These are phyloP conservation scores for Drosophila yakuba DNA, from an alignment of 1,140 invertebrate genomes.

Conservation along the genomic window DNA sequence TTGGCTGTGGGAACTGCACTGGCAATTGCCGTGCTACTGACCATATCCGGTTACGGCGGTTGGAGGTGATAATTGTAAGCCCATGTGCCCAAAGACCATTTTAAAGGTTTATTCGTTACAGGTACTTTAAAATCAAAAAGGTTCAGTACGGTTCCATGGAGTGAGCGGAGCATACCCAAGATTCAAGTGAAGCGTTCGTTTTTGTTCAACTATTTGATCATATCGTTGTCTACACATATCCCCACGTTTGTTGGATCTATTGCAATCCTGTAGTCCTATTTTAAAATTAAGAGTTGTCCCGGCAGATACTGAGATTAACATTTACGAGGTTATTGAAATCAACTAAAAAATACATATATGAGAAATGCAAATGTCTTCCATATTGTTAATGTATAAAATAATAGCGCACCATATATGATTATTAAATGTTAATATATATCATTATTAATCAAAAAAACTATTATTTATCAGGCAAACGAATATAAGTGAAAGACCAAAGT, in stretches of 20 bases:
- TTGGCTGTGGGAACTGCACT: slow-evolving; percentile 94
- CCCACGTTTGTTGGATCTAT: slow-evolving; percentile 57
- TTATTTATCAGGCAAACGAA: slow-evolving; percentile 43
- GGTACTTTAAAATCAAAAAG: slow-evolving; percentile 95
- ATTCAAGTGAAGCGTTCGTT: slow-evolving; percentile 20
- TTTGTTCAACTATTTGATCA: slow-evolving; percentile 40
- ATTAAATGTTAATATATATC: slow-evolving; percentile 55
- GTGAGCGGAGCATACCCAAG: slow-evolving; percentile 85
- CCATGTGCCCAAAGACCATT: neutral
- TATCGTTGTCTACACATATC: slow-evolving; percentile 68
- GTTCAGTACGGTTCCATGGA: slow-evolving; percentile 97
- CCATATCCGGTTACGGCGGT: slow-evolving; percentile 93
- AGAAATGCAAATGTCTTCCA: slow-evolving; percentile 83
- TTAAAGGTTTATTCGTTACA: slow-evolving; percentile 59
- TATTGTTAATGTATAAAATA: slow-evolving; percentile 78
- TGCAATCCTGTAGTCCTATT: slow-evolving; percentile 53
- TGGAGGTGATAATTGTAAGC: slow-evolving; percentile 69
- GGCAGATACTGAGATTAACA: slow-evolving; percentile 23
- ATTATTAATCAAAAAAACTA: slow-evolving; percentile 43
- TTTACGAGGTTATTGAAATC: slow-evolving; percentile 53
- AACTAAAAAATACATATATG: slow-evolving; percentile 67
- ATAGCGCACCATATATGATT: slow-evolving; percentile 53
- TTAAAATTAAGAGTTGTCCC: slow-evolving; percentile 35
- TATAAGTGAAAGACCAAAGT: slow-evolving; percentile 38
- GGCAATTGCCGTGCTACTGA: slow-evolving; percentile 91